Evolutionary conservation across 2,888 invertebrate genomes (phyloP).

Genomic region (Ochropacha duplaris): DNA sequence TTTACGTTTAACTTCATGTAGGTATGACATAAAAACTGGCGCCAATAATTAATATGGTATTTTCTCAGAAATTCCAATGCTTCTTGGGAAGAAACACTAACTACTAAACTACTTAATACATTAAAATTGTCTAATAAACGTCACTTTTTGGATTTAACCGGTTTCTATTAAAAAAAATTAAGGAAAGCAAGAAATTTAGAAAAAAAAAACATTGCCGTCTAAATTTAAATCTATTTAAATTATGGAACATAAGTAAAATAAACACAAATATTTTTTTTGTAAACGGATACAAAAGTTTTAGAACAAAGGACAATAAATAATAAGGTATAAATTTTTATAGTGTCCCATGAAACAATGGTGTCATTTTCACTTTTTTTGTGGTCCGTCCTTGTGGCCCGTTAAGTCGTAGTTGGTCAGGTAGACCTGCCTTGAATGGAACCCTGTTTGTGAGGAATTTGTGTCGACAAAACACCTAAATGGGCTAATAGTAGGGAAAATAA

Average conservation of each 20-base stretch:
- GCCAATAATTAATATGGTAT: background rate
- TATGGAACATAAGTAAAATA: too few relatives aligned
- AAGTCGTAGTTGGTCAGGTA: slow-evolving; percentile 52
- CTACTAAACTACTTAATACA: background rate
- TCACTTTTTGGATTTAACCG: too few relatives aligned
- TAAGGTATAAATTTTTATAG: slow-evolving; percentile 53
- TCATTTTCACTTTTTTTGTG: slow-evolving; percentile 51
- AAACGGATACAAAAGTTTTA: slow-evolving; percentile 26
- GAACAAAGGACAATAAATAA: slow-evolving; percentile 61
- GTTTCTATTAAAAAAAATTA: too few relatives aligned
- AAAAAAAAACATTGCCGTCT: too few relatives aligned
- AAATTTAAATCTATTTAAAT: too few relatives aligned
- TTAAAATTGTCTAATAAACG: background rate
- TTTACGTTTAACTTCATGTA: background rate
- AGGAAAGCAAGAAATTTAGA: too few relatives aligned
- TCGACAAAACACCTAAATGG: slow-evolving; percentile 5
- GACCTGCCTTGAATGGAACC: slow-evolving; percentile 38
- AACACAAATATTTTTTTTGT: too few relatives aligned
- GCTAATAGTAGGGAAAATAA: background rate
- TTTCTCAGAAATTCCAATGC: background rate
- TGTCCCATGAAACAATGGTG: slow-evolving; percentile 59
- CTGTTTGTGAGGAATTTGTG: slow-evolving; percentile 23
- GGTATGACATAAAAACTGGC: background rate
- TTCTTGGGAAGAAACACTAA: background rate
- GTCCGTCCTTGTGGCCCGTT: slow-evolving; percentile 56